Base-by-base conservation (phyloP, 2,888 invertebrate genomes). In the Molanna angustata region DNA sequence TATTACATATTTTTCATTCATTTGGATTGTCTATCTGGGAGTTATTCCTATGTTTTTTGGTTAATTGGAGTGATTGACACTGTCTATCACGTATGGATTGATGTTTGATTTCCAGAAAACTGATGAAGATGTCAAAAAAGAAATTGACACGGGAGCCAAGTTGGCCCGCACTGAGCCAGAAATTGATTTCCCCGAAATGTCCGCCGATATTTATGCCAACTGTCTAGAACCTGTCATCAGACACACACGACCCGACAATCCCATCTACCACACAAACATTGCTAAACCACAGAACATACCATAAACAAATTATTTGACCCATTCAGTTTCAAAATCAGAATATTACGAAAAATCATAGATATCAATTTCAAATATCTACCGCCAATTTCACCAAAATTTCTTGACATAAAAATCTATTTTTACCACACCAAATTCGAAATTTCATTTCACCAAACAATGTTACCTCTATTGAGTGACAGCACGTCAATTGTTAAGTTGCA, bases 131-230 rank as follows among this genome's bases (percentile, higher is more conserved):
- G 88, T 95, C n/a, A 85, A 92, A 54, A 84, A 86, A 63, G 83
- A 83, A 60, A 84, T 99, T 0, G 97, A 97, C 67, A 92, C 89
- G 55, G 93, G 90, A 0, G 84, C 86, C 2, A 86, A 86, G 63
- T 67, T 73, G 21, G 86, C 94, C 1, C 90, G 89, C 65, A 61
- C 77, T 3, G 94, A 94, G 60, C 74, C 83, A 7, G 94, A 94
- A 72, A 80, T 93, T 48, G 81, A 83, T 0, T 16, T 83, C 0
- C 83, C 84, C 48, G 94, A 94, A 67, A 75, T 96, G 4, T 80
- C 88, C 59, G 84, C 82, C 2, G 90, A 95, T 70, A 81, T 97
- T 37, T 92, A 90, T 68, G 72, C 80, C 13, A 69, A 82, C 1
- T 82, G 82, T 61, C 62, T 83, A 27, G 85, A 89, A 62, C 73